A percentile compares a stretch with the other conserved stretches of the same genome.
Evolutionary conservation across 2,113 vertebrate genomes (phyloP).

Genomic region (Mormoops blainvillei): DNA sequence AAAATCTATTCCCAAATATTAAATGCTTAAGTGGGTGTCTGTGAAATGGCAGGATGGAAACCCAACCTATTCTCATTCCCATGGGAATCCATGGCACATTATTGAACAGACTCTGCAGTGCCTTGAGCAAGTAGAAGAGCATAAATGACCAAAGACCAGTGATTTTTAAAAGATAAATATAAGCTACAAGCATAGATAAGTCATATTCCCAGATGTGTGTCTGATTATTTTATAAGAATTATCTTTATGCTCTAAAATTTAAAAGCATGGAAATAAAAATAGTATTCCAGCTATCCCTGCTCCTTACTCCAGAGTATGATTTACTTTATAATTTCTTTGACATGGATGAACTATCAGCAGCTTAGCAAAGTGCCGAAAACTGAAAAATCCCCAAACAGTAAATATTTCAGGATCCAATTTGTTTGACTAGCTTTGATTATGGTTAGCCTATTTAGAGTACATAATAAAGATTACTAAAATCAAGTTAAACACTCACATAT

Average conservation of each 20-base stretch:
- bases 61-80: neutral
- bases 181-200: neutral
- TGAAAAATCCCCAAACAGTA: neutral
- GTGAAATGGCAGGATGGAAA: neutral
- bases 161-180: neutral
- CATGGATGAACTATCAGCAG: neutral
- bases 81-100: neutral
- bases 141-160: neutral
- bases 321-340: neutral
- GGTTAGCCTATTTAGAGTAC: neutral
- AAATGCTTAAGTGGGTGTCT: neutral
- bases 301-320: neutral
- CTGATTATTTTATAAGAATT: neutral
- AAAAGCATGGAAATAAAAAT: neutral
- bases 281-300: neutral
- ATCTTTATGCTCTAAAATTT: neutral
- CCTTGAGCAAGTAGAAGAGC: neutral
- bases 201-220: neutral
- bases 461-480: neutral
- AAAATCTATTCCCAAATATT: neutral
- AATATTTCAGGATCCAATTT: neutral
- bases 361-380: neutral
- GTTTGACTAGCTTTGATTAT: neutral
- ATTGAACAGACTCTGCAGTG: neutral
- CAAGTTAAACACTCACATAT: neutral